phyloP scores from a whole-genome alignment of 2,797 vertebrate species.

The Nothura maculosa region DNA sequence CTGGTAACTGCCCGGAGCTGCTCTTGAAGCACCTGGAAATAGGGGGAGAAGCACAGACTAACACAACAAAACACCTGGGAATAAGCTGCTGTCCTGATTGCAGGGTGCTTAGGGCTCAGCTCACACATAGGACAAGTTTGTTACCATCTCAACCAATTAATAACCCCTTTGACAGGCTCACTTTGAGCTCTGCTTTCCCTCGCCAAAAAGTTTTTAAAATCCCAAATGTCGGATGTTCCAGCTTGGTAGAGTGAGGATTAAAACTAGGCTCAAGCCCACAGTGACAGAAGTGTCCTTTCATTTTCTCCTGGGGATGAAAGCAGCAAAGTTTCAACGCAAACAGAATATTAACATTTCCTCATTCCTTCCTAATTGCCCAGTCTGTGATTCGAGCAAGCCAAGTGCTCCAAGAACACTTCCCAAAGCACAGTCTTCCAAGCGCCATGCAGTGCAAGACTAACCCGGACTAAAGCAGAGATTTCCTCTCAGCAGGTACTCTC shows the following conservation, averaged over 20 bases:
- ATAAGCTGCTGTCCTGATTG: not conserved
- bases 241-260: not conserved
- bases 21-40: slow-evolving; percentile 58
- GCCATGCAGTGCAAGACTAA: not conserved
- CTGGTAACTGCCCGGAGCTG: not conserved
- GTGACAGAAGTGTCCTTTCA: not conserved
- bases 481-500: too few species aligned
- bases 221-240: not conserved
- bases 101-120: not conserved
- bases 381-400: not conserved
- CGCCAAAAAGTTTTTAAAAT: not conserved
- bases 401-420: not conserved
- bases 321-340: not conserved
- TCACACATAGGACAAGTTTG: not conserved
- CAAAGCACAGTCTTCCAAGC: not conserved
- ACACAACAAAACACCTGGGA: slow-evolving; percentile 14
- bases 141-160: not conserved
- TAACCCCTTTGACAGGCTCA: not conserved
- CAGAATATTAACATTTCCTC: not conserved
- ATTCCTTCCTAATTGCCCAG: not conserved
- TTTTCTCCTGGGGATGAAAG: not conserved
- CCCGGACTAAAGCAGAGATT: not conserved
- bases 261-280: not conserved
- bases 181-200: not conserved
- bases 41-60: slow-evolving; percentile 24